phyloP scores from a whole-genome alignment of 1,140 invertebrate genomes.

The Zaprionus africanus region DNA sequence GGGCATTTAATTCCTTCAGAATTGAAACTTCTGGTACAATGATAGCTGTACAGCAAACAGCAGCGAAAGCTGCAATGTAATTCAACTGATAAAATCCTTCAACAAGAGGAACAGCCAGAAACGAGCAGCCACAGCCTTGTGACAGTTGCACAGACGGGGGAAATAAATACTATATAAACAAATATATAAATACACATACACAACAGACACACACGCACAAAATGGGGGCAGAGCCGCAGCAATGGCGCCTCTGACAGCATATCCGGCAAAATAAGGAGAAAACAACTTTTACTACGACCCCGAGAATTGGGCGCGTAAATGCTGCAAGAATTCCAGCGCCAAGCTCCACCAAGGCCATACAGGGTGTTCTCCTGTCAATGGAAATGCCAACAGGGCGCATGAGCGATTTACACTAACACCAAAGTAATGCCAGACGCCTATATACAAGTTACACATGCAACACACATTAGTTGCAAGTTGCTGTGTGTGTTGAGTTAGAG shows the following conservation, averaged over 20 bases:
- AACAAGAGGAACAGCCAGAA: conserved; percentile 20
- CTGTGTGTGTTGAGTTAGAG: not conserved
- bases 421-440: not conserved
- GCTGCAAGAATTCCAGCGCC: conserved; percentile 34
- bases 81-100: conserved; percentile 41
- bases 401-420: conserved; percentile 35
- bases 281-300: conserved; percentile 66
- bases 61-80: conserved; percentile 29
- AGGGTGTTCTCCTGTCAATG: conserved; percentile 37
- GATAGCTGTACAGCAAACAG: conserved; percentile 17
- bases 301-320: conserved; percentile 62
- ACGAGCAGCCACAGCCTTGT: conserved; percentile 27
- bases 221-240: conserved; percentile 35
- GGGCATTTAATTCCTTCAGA: conserved; percentile 13
- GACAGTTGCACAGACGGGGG: conserved; percentile 1
- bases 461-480: not conserved
- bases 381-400: conserved; percentile 50
- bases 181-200: conserved; percentile 21
- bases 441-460: not conserved
- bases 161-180: conserved; percentile 1
- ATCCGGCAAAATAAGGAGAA: conserved; percentile 55
- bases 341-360: conserved; percentile 34
- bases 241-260: conserved; percentile 48
- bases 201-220: conserved; percentile 25
- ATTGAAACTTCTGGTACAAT: conserved; percentile 7